Percentiles rank a stretch among this genome's conserved stretches.
phyloP scores from a whole-genome alignment of 2,797 vertebrate genomes.

The Dermochelys coriacea region DNA sequence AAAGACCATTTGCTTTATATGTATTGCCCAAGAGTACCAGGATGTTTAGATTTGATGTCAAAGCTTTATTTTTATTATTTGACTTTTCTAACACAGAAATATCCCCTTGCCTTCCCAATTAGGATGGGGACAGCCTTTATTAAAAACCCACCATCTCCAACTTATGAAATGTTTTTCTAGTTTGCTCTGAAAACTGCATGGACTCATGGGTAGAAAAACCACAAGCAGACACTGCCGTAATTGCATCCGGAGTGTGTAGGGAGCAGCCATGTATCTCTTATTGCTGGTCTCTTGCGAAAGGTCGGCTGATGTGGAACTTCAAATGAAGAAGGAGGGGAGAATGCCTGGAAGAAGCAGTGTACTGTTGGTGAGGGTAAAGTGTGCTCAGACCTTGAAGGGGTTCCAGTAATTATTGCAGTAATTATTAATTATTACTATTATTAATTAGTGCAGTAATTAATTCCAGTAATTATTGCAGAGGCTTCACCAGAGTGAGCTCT shows the following conservation, averaged over 20 bases:
- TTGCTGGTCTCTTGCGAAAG: not conserved
- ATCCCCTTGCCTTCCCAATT: not conserved
- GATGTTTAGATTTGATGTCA: not conserved
- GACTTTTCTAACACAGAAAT: not conserved
- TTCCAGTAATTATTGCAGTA: not conserved
- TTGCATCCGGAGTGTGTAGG: not conserved
- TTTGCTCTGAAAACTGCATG: not conserved
- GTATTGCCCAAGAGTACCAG: accelerated
- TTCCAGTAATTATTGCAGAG: not conserved
- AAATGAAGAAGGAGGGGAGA: not conserved
- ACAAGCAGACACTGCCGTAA: not conserved
- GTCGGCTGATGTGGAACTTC: not conserved
- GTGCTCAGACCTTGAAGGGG: not conserved
- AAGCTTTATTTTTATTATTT: not conserved
- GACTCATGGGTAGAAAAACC: not conserved
- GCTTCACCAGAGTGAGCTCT: not conserved
- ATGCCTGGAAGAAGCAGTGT: accelerated
- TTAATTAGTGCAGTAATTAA: too few relatives aligned
- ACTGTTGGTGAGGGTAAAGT: not conserved
- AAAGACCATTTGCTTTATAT: not conserved
- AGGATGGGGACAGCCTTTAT: not conserved
- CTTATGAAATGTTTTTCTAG: not conserved
- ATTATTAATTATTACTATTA: too few relatives aligned
- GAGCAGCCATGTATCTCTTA: not conserved
- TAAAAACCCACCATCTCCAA: not conserved